Evolutionary conservation across 2,888 invertebrate species (phyloP).

Genomic region (Limenitis camilla): DNA sequence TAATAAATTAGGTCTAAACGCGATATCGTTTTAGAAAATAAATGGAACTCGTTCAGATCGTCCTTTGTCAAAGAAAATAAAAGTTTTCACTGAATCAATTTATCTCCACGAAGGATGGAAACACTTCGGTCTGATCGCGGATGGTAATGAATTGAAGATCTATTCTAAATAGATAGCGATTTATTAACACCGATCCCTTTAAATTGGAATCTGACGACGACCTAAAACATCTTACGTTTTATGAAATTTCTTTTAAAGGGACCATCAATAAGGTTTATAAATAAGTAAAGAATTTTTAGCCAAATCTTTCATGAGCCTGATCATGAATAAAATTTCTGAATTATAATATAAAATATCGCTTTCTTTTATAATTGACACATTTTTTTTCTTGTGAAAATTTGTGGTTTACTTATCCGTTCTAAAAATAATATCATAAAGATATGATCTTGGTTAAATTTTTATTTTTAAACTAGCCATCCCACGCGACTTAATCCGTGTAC

Average conservation of each 20-base stretch:
- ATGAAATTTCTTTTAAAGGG: not conserved
- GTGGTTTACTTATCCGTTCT: too few relatives aligned
- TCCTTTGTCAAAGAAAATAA: constrained; percentile 22
- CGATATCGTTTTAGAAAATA: constrained; percentile 14
- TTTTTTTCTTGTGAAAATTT: too few relatives aligned
- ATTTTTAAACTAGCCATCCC: too few relatives aligned
- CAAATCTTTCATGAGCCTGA: not conserved
- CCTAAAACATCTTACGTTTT: not conserved
- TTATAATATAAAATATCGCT: not conserved
- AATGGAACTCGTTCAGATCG: constrained; percentile 13
- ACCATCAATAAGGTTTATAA: not conserved
- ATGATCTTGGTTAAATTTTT: too few relatives aligned
- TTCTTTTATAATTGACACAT: not conserved
- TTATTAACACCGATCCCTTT: constrained; percentile 11
- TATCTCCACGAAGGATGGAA: constrained; percentile 22
- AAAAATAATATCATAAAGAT: too few relatives aligned
- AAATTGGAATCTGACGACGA: constrained; percentile 5
- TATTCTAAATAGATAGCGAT: constrained; percentile 19
- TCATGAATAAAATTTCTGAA: constrained; percentile 1
- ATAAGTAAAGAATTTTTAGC: not conserved
- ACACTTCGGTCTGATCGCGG: constrained; percentile 13
- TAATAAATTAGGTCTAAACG: not conserved
- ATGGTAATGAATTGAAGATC: constrained; percentile 21
- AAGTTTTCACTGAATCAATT: constrained; percentile 24
- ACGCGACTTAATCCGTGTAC: too few relatives aligned